A percentile compares a stretch with the other conserved stretches of the same genome.
Conservation (phyloP, 92 coral and sea anemone genomes). For the Diadumene lineata region DNA sequence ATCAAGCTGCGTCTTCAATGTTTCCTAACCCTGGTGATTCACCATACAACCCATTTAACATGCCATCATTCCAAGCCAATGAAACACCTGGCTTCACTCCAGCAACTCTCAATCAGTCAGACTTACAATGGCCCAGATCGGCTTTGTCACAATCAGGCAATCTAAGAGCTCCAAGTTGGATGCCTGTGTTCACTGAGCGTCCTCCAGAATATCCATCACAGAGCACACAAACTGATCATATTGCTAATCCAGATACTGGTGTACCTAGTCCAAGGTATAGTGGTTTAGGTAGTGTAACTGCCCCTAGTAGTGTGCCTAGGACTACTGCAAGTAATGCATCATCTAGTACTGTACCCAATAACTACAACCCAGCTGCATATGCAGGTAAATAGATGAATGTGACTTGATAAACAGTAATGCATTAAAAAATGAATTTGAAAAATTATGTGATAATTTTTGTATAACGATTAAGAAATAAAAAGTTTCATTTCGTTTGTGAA, state of each 20-base stretch:
- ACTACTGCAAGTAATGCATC: conserved; percentile 12
- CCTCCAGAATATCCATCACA: conserved; percentile 16
- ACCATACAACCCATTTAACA: conserved; percentile 6
- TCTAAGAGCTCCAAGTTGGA: conserved; percentile 32
- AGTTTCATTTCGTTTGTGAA: too few species aligned
- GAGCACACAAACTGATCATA: conserved; percentile 39
- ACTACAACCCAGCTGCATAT: conserved; percentile 53
- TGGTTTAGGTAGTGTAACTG: conserved; percentile 49
- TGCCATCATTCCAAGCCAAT: conserved; percentile 20
- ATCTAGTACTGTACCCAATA: conserved; percentile 4
- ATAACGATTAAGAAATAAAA: too few species aligned
- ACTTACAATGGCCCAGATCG: conserved; percentile 17
- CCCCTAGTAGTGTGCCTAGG: conserved; percentile 34
- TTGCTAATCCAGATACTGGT: conserved; percentile 75
- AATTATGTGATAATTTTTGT: too few species aligned
- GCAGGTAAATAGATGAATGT: conserved; percentile 31
- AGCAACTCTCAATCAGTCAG: conserved; percentile 22
- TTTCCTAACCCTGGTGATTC: conserved; percentile 14
- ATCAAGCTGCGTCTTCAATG: neutral
- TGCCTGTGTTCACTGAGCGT: conserved; percentile 45
- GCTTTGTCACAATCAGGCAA: neutral
- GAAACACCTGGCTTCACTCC: conserved; percentile 12
- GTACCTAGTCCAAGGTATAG: conserved; percentile 71
- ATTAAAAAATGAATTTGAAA: too few species aligned
- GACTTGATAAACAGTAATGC: neutral